These are phyloP conservation scores for Tribolium castaneum DNA, from an alignment of 1,140 invertebrate species.

Conservation along the genomic window DNA sequence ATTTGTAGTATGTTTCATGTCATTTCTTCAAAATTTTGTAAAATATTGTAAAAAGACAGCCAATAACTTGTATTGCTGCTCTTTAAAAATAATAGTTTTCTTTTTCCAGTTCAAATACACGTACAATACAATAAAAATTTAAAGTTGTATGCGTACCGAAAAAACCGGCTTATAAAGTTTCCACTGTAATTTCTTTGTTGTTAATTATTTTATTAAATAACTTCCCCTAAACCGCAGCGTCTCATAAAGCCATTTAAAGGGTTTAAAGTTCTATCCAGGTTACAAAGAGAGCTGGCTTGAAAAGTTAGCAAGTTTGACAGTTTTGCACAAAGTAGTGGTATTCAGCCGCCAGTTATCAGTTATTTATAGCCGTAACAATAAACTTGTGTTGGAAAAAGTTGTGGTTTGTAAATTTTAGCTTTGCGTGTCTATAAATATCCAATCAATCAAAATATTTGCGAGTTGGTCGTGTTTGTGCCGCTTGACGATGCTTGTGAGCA, in stretches of 20 bases:
- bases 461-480: conserved; percentile 18
- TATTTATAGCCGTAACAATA: not conserved
- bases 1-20: no score
- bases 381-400: not conserved
- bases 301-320: not conserved
- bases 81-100: no score
- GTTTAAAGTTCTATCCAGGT: not conserved
- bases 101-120: no score
- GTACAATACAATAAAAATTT: no score
- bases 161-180: no score
- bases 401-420: no score
- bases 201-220: not conserved
- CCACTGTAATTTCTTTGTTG: no score
- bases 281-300: not conserved
- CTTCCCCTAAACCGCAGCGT: not conserved
- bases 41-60: no score
- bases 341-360: not conserved
- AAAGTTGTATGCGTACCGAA: no score
- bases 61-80: no score
- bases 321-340: not conserved
- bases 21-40: no score
- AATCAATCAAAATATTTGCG: conserved; percentile 16
- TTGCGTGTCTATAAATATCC: conserved; percentile 1
- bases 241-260: not conserved
- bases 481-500: conserved; percentile 21